phyloP scores from a whole-genome alignment of 2,888 invertebrate species.

The Agonopterix heracliana region DNA sequence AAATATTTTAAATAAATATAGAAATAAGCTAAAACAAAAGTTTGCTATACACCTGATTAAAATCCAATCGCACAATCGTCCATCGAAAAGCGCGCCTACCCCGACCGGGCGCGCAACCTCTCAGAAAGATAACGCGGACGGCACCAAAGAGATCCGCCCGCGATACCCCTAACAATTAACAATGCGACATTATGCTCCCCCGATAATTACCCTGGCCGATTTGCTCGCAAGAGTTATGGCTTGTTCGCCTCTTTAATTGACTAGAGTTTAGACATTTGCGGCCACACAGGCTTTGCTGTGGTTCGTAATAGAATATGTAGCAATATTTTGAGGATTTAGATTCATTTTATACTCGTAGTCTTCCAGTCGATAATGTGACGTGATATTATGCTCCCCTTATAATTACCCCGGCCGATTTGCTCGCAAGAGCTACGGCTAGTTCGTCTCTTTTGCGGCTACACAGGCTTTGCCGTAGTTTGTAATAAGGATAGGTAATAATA shows the following conservation, averaged over 20 bases:
- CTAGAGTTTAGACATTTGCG: background rate
- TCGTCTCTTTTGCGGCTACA: conserved; percentile 9
- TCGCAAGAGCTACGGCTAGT: conserved; percentile 55
- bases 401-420: conserved; percentile 63
- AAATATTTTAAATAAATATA: too few species aligned
- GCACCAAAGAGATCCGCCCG: conserved; percentile 68
- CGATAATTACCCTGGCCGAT: conserved; percentile 66
- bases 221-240: conserved; percentile 57
- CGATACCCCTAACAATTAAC: conserved; percentile 73
- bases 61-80: background rate
- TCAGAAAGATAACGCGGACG: conserved; percentile 59
- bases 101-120: conserved; percentile 17
- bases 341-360: too few species aligned
- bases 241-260: conserved; percentile 24
- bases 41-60: too few species aligned
- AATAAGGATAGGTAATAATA: too few species aligned
- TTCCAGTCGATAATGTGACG: conserved; percentile 31
- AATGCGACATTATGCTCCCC: conserved; percentile 74
- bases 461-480: too few species aligned
- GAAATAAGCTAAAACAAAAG: too few species aligned
- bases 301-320: too few species aligned
- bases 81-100: conserved; percentile 29
- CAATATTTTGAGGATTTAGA: too few species aligned
- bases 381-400: conserved; percentile 73
- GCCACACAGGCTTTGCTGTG: too few species aligned